These are phyloP conservation scores for Antennarius maculatus DNA, from an alignment of 2,797 vertebrate species.

Conservation along the genomic window DNA sequence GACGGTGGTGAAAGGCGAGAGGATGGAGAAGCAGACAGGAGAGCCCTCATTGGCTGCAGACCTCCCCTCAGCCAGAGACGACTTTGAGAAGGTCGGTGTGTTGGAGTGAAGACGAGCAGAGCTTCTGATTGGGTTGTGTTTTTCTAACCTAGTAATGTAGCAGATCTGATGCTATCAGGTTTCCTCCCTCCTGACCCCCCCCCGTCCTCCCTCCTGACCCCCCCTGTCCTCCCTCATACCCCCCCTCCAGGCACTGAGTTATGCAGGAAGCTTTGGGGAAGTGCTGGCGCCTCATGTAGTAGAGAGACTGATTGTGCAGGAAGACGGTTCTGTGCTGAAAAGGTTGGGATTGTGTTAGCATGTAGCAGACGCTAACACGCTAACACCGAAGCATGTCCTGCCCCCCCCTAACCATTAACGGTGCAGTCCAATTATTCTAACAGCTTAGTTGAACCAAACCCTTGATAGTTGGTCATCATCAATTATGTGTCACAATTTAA, in stretches of 20 bases:
- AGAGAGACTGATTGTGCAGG: conserved; percentile 88
- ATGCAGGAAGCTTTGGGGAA: conserved; percentile 86
- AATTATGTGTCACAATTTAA: too few relatives aligned
- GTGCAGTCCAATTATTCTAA: too few relatives aligned
- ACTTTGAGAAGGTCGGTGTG: conserved; percentile 91
- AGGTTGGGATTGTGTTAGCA: conserved; percentile 86
- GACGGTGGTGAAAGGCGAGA: conserved; percentile 89
- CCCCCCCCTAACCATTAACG: background rate
- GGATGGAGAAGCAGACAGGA: conserved; percentile 89
- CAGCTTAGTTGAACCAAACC: too few relatives aligned
- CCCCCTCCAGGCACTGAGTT: conserved; percentile 88
- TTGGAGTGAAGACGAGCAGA: background rate
- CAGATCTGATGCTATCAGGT: too few relatives aligned
- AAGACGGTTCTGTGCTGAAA: conserved; percentile 94
- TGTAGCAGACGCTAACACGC: conserved; percentile 36
- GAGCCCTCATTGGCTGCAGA: conserved; percentile 88
- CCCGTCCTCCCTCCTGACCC: conserved; percentile 30
- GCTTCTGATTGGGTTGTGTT: too few relatives aligned
- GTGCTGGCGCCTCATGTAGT: conserved; percentile 88
- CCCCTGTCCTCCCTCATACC: conserved; percentile 26
- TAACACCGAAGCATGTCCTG: conserved; percentile 37
- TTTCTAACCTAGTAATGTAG: too few relatives aligned
- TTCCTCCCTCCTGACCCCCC: too few relatives aligned
- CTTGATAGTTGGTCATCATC: too few relatives aligned
- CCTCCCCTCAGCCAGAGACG: conserved; percentile 94